Evolutionary conservation across 1,140 invertebrate species (phyloP), one percentile per base, ranked within the genome.

Genomic region (Hypothenemus hampei): DNA sequence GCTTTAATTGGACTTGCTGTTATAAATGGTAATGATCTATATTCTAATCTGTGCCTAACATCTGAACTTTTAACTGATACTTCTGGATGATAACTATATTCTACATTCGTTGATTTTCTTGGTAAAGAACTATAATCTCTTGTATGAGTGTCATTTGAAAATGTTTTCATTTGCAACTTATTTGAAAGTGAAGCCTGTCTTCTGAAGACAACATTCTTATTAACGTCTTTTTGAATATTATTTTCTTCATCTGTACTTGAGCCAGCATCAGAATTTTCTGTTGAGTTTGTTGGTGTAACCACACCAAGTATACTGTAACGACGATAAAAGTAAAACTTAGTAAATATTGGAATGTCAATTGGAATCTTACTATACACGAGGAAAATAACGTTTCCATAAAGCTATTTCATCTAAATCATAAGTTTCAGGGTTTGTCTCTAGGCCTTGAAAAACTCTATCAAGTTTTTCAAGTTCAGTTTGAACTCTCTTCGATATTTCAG

Each of bases 351-450:
- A 22, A 22, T 43, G n/a, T n/a, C 23, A 20, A 4, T 21, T 3
- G 18, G 4, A 43, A 31, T 36, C 29, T 51, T 50, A 56, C 53
- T 21, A 33, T 23, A 67, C 40, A 40, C 55, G 39, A 8, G 65
- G 63, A 58, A 67, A 67, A 47, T 51, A 61, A 18, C 56, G 29
- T 29, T 62, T 62, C 65, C 65, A 67, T 45, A 62, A 43, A 23
- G 60, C 21, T 26, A 64, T 64, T 53, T 67, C 65, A 16, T 62
- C 50, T 31, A 40, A 35, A 47, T 67, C 59, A 47, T 65, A 65
- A 33, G 58, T 19, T 31, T 36, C n/a, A 20, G 61, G 57, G 18
- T 36, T 29, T 24, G 52, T 39, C 45, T 62, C 60, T 31, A 55
- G 20, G 22, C 61, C 61, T 22, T 56, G 39, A 48, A 67, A 53